Percentiles rank a stretch among this genome's conserved stretches.
These are phyloP conservation scores for Notodonta dromedarius DNA, from an alignment of 2,888 invertebrate species.

Conservation along the genomic window DNA sequence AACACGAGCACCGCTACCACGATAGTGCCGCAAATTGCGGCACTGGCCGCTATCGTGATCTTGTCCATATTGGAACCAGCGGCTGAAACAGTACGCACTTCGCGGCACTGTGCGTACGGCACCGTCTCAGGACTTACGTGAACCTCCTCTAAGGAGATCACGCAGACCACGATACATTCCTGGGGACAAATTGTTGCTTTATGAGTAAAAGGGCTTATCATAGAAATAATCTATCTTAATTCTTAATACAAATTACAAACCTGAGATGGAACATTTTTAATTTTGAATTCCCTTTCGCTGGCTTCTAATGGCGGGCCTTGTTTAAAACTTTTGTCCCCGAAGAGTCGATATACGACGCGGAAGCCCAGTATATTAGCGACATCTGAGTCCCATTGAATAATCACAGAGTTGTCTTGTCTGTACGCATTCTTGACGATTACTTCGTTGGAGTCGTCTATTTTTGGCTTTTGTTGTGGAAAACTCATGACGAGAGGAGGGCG, in stretches of 20 bases:
- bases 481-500: constrained; percentile 90
- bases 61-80: constrained; percentile 96
- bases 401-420: constrained; percentile 93
- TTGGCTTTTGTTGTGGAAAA: constrained; percentile 86
- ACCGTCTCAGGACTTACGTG: constrained; percentile 94
- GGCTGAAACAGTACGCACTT: constrained; percentile 93
- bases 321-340: constrained; percentile 95
- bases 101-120: constrained; percentile 93
- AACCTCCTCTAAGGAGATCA: constrained; percentile 94
- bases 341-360: constrained; percentile 93
- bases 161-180: constrained; percentile 97
- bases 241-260: constrained; percentile 60
- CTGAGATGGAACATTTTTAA: constrained; percentile 95
- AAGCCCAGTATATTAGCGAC: constrained; percentile 95
- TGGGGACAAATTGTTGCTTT: constrained; percentile 58
- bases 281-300: constrained; percentile 95
- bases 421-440: constrained; percentile 94
- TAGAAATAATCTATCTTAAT: not conserved
- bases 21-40: constrained; percentile 96
- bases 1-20: constrained; percentile 95
- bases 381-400: constrained; percentile 96
- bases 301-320: constrained; percentile 95
- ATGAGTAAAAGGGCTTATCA: too few species aligned
- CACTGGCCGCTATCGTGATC: constrained; percentile 96
- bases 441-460: constrained; percentile 88